Percentiles rank a stretch among this genome's conserved stretches.
Evolutionary conservation across 2,113 vertebrate species (phyloP).

Genomic region (Mormoops blainvillei): DNA sequence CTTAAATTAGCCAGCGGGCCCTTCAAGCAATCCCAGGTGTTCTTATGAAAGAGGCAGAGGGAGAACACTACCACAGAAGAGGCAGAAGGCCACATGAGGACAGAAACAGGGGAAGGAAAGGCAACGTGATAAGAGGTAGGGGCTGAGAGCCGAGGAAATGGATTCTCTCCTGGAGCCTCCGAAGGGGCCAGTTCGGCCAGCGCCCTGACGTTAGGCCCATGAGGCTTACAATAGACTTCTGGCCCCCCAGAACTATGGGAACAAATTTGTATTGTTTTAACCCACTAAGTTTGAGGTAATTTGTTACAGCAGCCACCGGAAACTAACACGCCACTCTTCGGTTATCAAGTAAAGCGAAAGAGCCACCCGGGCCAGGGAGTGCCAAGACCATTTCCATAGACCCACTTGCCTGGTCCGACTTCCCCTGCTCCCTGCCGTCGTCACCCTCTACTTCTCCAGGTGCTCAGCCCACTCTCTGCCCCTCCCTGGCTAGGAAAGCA

Average conservation of each 20-base stretch:
- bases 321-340: rapidly evolving
- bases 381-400: neutral
- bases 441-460: rapidly evolving
- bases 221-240: neutral
- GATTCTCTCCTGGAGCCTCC: neutral
- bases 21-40: neutral
- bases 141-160: neutral
- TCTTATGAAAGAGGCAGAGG: neutral
- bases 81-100: rapidly evolving
- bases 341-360: neutral
- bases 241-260: neutral
- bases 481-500: neutral
- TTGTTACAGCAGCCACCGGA: neutral
- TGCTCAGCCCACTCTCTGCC: neutral
- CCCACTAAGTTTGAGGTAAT: neutral
- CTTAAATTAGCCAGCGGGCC: neutral
- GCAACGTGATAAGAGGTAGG: rapidly evolving
- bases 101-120: neutral
- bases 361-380: rapidly evolving
- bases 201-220: neutral
- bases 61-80: neutral
- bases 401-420: neutral
- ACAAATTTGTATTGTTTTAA: neutral
- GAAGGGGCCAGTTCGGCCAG: neutral
- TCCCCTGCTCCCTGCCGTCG: neutral